Evolutionary conservation across 2,888 invertebrate genomes (phyloP), one percentile per base, ranked within the genome.

Genomic region (Microdon myrmicae): DNA sequence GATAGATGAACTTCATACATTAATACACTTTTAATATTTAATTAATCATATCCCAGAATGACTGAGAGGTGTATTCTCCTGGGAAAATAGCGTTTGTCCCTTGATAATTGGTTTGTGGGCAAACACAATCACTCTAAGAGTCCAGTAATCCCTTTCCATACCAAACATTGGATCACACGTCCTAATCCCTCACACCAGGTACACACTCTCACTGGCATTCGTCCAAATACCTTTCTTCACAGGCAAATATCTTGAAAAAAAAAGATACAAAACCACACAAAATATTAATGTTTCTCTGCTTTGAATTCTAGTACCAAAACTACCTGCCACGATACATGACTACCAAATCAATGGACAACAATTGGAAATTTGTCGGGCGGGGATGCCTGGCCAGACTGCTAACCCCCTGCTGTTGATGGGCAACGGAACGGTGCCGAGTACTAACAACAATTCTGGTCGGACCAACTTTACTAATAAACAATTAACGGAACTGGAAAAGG

Each of bases 381-480:
- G 73, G 41, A 55, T 77, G 43, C 58, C 74, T 29, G 69, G 71
- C 22, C 71, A 70, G 41, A 31, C 70, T 14, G 61, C 67, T 44
- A 74, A 72, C 55, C 69, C 74, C 58, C 66, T 77, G 67, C 72
- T 78, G 59, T 67, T 75, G 68, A 69, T 68, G 32, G 68, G 67
- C 26, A 61, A 59, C 35, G 61, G 38, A 12, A 68, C 81, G 82
- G 68, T 77, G 77, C 51, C 69, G 28, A 69, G 69, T 29, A 67
- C 79, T 70, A 72, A 75, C 78, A 92, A 92, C 82, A 90, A 90
- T 82, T 92, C 94, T 8, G 96, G 96, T 22, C 85, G 99, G 45
- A 99, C 99, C 25, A 99, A 99, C 83, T 99, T 99, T 83, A 97
- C 97, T 70, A 99, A 98, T 82, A 98, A 98, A 81, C 99, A 99